Evolutionary conservation across 2,797 vertebrate genomes (phyloP), one percentile per base, ranked within the genome.

Genomic region (Myotis myotis): DNA sequence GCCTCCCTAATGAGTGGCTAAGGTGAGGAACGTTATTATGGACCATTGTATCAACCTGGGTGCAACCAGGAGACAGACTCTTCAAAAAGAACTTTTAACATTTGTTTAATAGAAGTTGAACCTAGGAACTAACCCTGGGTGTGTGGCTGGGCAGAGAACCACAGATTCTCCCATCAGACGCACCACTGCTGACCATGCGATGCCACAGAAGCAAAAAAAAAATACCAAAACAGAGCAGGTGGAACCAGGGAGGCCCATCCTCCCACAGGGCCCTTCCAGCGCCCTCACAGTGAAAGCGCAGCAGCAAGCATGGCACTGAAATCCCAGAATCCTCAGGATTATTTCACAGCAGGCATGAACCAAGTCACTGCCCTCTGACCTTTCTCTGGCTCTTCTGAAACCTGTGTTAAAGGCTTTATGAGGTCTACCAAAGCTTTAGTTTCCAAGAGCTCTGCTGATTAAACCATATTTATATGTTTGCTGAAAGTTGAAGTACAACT

Each of bases 141-240:
- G 1, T 5, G 13, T 36, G 57, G 4, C 20, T 79, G 33, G 13
- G 20, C 13, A 80, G 16, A 36, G 15, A 0, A 5, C 15, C 25
- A 4, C 1, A n/a, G 19, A 38, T 1, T 74, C 33, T 33, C 19
- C 44, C n/a, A 16, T 2, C 16, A 38, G 0, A 2, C 0, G 0
- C 0, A 28, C 3, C n/a, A 16, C 8, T 51, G 19, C 70, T 17
- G 36, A 53, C 8, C 36, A 23, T 0, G 5, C 7, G 38, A 57
- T 8, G 12, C 16, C 36, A 19, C 16, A 80, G 19, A 4, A 70
- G 13, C 9, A 62, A 62, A 71, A 70, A 68, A 38, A 70, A 68
- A 33, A 47, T 5, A 38, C 11, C 11, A 36, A 53, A 79, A 30
- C 4, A 30, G 2, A 70, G 33, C 20, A 6, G 25, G 2, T 30